Evolutionary conservation across 2,797 vertebrate species (phyloP).

Genomic region (Hydrophis major): DNA sequence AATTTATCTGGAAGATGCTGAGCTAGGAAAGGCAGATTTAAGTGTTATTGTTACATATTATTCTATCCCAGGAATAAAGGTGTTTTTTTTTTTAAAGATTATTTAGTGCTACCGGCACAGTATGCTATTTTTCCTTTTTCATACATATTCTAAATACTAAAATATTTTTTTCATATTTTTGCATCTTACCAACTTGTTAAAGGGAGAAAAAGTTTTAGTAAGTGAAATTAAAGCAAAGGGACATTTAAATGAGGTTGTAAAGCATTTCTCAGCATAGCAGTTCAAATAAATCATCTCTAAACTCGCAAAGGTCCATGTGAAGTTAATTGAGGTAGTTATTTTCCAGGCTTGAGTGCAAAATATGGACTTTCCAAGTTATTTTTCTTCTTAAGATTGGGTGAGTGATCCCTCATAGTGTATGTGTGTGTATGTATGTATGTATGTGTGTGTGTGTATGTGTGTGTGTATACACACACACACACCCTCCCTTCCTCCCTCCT

Average conservation of each 20-base stretch:
- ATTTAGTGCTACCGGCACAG: not conserved
- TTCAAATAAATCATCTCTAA: not conserved
- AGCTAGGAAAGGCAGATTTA: not conserved
- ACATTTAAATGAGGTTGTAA: not conserved
- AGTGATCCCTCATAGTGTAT: too few species aligned
- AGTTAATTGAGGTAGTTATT: conserved; percentile 7
- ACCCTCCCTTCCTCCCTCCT: too few species aligned
- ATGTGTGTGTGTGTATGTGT: too few species aligned
- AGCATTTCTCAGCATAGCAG: not conserved
- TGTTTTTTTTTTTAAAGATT: not conserved
- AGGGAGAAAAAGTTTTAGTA: not conserved
- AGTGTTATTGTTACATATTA: not conserved
- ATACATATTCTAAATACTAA: not conserved
- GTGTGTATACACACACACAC: not conserved
- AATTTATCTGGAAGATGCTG: not conserved
- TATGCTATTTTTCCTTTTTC: not conserved
- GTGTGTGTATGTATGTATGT: too few species aligned
- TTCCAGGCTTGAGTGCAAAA: accelerated
- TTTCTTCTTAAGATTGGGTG: not conserved
- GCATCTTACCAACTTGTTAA: not conserved
- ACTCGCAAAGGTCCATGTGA: not conserved
- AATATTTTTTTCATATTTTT: not conserved
- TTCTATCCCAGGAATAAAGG: not conserved
- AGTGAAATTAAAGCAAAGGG: not conserved
- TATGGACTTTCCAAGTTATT: accelerated